These are phyloP conservation scores for Erebia aethiops DNA, from an alignment of 2,888 invertebrate genomes.

Conservation along the genomic window DNA sequence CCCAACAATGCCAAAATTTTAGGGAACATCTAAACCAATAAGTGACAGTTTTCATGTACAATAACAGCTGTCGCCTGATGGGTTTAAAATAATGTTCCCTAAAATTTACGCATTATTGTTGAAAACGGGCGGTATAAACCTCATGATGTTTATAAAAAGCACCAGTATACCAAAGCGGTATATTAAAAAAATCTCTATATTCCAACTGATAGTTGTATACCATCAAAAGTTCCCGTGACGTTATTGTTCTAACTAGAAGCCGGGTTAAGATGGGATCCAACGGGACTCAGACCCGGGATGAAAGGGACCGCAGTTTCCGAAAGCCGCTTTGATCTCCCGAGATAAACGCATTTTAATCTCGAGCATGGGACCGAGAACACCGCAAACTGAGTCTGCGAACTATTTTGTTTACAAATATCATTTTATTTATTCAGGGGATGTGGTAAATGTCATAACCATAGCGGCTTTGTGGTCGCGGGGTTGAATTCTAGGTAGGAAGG, in stretches of 20 bases:
- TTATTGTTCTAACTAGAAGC: slow-evolving; percentile 19
- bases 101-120: too few relatives aligned
- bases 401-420: slow-evolving; percentile 16
- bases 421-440: not conserved
- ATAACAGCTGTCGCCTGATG: too few relatives aligned
- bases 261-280: slow-evolving; percentile 32
- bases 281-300: slow-evolving; percentile 20
- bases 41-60: too few relatives aligned
- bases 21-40: too few relatives aligned
- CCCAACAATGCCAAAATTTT: too few relatives aligned
- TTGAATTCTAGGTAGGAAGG: not conserved
- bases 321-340: slow-evolving; percentile 34
- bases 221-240: slow-evolving; percentile 9
- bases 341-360: slow-evolving; percentile 39
- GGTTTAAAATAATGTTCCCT: too few relatives aligned
- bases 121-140: too few relatives aligned
- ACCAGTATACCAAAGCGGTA: too few relatives aligned
- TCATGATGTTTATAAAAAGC: too few relatives aligned
- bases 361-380: slow-evolving; percentile 25
- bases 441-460: not conserved
- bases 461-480: not conserved
- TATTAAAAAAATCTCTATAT: not conserved
- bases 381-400: slow-evolving; percentile 9
- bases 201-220: not conserved
- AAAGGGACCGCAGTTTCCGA: slow-evolving; percentile 26